phyloP scores from a whole-genome alignment of 1,140 invertebrate genomes.

The Scaptomyza graminum region DNA sequence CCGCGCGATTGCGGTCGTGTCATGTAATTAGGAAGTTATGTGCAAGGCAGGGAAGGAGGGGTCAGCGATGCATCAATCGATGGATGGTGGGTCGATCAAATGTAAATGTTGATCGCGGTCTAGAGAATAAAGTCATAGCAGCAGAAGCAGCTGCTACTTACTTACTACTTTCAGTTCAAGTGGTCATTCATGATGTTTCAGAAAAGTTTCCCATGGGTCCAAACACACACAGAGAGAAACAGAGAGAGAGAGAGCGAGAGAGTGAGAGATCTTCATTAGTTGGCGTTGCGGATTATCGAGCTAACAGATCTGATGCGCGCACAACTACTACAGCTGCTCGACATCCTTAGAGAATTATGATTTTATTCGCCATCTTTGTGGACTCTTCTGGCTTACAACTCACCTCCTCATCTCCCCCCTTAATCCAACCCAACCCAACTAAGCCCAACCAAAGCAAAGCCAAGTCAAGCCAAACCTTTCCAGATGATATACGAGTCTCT shows the following conservation, averaged over 20 bases:
- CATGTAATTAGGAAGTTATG: slow-evolving; percentile 79
- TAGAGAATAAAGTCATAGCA: slow-evolving; percentile 58
- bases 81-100: slow-evolving; percentile 45
- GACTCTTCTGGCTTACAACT: slow-evolving; percentile 4
- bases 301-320: slow-evolving; percentile 17
- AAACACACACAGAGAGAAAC: neutral
- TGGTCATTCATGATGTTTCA: slow-evolving; percentile 56
- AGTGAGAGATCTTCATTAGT: slow-evolving; percentile 52
- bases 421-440: neutral
- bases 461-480: neutral
- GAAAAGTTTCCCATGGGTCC: slow-evolving; percentile 62
- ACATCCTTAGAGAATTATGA: slow-evolving; percentile 57
- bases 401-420: neutral
- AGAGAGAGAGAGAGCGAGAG: no score
- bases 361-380: slow-evolving; percentile 43
- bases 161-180: slow-evolving; percentile 42
- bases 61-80: slow-evolving; percentile 23
- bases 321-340: slow-evolving; percentile 16
- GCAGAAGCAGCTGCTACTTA: slow-evolving; percentile 7
- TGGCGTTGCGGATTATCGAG: slow-evolving; percentile 42
- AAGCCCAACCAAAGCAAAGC: neutral
- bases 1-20: slow-evolving; percentile 67
- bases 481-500: slow-evolving; percentile 33
- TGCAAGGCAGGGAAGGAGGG: slow-evolving; percentile 21
- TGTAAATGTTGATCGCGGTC: slow-evolving; percentile 36